Evolutionary conservation across 2,797 vertebrate species (phyloP).

Genomic region (Halcyon badia): DNA sequence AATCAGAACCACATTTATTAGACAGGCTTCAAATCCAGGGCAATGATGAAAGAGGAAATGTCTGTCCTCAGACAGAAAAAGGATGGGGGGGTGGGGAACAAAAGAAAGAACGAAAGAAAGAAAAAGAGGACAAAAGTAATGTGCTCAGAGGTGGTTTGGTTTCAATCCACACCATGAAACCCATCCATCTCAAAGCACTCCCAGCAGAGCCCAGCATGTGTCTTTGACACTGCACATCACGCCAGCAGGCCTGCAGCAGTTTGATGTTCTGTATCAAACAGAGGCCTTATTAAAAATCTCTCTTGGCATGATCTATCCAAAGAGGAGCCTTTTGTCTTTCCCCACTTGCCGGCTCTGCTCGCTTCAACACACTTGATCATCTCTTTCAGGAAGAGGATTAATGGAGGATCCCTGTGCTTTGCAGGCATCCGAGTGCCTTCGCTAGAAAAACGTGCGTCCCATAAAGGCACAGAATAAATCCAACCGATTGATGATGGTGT

Average conservation of each 20-base stretch:
- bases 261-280: conserved; percentile 19
- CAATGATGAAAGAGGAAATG: background rate
- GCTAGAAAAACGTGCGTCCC: background rate
- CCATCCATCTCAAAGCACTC: background rate
- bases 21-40: background rate
- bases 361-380: background rate
- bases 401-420: background rate
- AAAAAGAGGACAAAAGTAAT: background rate
- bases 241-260: background rate
- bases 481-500: background rate
- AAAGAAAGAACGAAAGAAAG: background rate
- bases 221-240: background rate
- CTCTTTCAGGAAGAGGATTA: background rate
- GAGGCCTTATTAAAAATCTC: background rate
- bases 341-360: background rate
- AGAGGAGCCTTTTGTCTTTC: conserved; percentile 13
- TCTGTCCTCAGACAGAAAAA: background rate
- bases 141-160: background rate
- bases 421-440: background rate
- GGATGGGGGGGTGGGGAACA: background rate
- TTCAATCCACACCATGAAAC: background rate
- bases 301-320: background rate
- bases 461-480: background rate
- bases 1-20: background rate
- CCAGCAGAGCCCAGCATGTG: background rate